Evolutionary conservation across 1,140 invertebrate species (phyloP).

Genomic region (Anagrus nilaparvatae): DNA sequence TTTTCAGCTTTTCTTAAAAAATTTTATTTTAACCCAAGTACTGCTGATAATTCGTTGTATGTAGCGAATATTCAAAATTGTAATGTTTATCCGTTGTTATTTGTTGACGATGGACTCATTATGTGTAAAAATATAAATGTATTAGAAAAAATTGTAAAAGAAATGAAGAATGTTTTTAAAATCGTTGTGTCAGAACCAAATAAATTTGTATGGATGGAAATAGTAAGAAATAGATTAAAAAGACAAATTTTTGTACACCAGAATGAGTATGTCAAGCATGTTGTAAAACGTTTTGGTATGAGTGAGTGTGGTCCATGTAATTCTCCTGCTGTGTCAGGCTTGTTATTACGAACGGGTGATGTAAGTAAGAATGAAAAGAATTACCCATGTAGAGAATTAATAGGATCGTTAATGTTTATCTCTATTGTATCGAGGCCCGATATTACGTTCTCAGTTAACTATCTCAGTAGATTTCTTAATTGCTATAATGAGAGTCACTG

Average conservation of each 20-base stretch:
- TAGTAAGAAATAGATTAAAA: neutral
- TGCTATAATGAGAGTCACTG: constrained; percentile 9
- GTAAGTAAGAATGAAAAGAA: neutral
- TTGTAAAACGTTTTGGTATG: constrained; percentile 7
- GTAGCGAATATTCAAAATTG: constrained; percentile 12
- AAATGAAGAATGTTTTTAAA: constrained; percentile 1
- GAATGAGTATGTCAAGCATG: neutral
- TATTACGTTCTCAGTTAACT: constrained; percentile 9
- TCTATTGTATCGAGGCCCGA: constrained; percentile 11
- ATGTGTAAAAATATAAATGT: no score
- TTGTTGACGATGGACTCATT: constrained; percentile 31
- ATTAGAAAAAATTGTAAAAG: constrained; percentile 8
- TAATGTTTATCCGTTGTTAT: constrained; percentile 21
- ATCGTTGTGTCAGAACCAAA: constrained; percentile 1
- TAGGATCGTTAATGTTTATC: constrained; percentile 13
- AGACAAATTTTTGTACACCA: constrained; percentile 6
- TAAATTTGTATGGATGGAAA: constrained; percentile 12
- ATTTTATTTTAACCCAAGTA: constrained; percentile 18
- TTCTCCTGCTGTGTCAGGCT: constrained; percentile 1
- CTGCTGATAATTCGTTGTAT: constrained; percentile 29
- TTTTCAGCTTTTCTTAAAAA: constrained; percentile 20
- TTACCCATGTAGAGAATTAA: constrained; percentile 5
- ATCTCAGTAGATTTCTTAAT: constrained; percentile 12
- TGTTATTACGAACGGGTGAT: neutral
- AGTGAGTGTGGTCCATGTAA: neutral